Conservation (phyloP, 2,113 vertebrate species). For the Hylia prasina region DNA sequence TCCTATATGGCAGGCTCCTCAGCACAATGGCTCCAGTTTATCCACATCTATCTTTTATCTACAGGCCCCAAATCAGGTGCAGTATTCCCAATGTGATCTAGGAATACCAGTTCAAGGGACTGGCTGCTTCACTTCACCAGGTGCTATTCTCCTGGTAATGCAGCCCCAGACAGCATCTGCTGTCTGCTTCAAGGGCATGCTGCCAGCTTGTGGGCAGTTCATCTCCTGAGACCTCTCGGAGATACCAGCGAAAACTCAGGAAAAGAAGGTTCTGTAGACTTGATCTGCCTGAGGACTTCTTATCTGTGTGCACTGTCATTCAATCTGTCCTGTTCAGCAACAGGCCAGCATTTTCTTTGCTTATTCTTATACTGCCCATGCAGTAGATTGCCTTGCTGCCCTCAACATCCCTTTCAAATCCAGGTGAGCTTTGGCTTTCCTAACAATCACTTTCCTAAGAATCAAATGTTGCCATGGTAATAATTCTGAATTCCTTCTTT, state of each 20-base stretch:
- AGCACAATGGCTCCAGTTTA: neutral
- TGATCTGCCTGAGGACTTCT: neutral
- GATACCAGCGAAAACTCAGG: neutral
- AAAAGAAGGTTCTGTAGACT: neutral
- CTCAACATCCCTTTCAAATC: neutral
- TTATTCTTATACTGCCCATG: neutral
- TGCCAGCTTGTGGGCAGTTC: neutral
- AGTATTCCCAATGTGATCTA: neutral
- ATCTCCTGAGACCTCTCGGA: neutral
- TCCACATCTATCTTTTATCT: neutral
- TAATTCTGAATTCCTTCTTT: neutral
- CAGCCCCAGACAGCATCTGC: neutral
- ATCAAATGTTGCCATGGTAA: neutral
- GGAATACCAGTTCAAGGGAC: neutral
- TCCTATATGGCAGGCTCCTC: accelerated
- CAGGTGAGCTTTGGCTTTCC: neutral
- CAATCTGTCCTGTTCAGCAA: neutral
- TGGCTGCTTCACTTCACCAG: neutral
- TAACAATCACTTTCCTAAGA: neutral
- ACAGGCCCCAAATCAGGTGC: neutral
- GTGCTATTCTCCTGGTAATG: neutral
- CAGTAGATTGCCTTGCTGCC: neutral
- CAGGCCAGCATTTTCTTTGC: neutral
- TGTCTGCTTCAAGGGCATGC: neutral
- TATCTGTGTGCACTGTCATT: neutral